phyloP scores from a whole-genome alignment of 2,113 vertebrate genomes.

The Cnemophilus loriae region DNA sequence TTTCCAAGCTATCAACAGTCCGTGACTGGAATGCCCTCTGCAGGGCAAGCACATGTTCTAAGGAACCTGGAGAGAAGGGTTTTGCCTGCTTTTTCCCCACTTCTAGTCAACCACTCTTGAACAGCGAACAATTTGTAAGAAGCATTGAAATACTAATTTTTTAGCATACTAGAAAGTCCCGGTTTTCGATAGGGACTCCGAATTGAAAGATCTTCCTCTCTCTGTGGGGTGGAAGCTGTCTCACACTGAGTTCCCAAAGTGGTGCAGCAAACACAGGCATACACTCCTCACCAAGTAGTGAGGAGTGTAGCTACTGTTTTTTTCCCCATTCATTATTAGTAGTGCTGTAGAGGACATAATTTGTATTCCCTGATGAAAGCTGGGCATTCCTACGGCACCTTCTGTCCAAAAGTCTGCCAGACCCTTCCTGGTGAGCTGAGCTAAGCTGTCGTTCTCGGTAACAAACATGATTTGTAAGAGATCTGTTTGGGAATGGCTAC shows the following conservation, averaged over 20 bases:
- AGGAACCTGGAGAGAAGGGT: background rate
- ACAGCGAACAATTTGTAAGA: background rate
- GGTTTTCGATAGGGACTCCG: background rate
- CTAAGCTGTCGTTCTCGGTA: fast-evolving
- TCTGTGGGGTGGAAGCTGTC: background rate
- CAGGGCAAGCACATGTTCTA: background rate
- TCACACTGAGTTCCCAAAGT: background rate
- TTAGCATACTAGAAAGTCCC: background rate
- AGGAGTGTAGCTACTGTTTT: background rate
- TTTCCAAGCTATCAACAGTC: background rate
- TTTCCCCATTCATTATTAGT: background rate
- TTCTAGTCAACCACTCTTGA: background rate
- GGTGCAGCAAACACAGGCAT: background rate
- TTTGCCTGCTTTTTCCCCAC: fast-evolving
- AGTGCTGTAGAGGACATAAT: background rate
- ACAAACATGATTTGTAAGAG: fast-evolving
- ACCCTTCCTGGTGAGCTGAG: background rate
- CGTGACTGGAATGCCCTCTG: background rate
- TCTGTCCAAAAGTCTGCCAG: background rate
- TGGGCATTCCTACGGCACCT: background rate
- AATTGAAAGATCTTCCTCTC: background rate
- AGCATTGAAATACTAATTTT: background rate
- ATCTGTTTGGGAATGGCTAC: background rate
- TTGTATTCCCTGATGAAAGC: too few relatives aligned
- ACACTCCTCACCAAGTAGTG: background rate